These are phyloP conservation scores for Ptychadena robeensis DNA, from an alignment of 2,797 vertebrate species.

Conservation along the genomic window DNA sequence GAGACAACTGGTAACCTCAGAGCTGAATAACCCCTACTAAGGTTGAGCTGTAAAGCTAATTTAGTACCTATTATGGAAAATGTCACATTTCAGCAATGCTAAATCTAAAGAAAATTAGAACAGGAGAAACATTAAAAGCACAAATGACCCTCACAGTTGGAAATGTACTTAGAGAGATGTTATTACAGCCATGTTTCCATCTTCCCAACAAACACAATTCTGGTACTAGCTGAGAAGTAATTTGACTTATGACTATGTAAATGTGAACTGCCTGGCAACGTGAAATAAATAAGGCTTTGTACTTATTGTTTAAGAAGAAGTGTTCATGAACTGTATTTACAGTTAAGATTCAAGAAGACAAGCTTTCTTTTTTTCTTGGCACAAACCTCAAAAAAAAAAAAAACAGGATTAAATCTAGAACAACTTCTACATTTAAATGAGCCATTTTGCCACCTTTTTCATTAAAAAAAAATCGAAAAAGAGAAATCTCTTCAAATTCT, in stretches of 20 bases:
- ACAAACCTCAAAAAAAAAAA: conserved; percentile 3
- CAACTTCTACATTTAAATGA: too few species aligned
- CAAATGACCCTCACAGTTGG: conserved; percentile 11
- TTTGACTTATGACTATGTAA: conserved; percentile 38
- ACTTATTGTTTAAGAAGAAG: conserved; percentile 16
- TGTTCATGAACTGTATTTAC: conserved; percentile 29
- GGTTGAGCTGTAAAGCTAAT: conserved; percentile 16
- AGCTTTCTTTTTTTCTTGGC: conserved; percentile 11
- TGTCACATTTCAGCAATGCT: conserved; percentile 27
- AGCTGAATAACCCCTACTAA: conserved; percentile 18
- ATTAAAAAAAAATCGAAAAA: too few species aligned
- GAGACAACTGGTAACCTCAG: conserved; percentile 13
- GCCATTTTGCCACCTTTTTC: too few species aligned
- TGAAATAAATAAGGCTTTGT: background rate
- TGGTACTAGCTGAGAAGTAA: conserved; percentile 22
- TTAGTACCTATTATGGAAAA: background rate
- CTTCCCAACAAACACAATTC: background rate
- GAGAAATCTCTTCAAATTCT: too few species aligned
- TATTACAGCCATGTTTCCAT: conserved; percentile 3
- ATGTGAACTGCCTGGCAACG: background rate
- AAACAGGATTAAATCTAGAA: conserved; percentile 7
- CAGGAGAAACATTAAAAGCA: conserved; percentile 28
- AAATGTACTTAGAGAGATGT: background rate
- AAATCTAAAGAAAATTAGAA: conserved; percentile 23
- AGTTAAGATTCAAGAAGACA: conserved; percentile 8